A percentile compares a stretch with the other conserved stretches of the same genome.
These are phyloP conservation scores for Clangula hyemalis DNA, from an alignment of 2,797 vertebrate species.

Conservation along the genomic window DNA sequence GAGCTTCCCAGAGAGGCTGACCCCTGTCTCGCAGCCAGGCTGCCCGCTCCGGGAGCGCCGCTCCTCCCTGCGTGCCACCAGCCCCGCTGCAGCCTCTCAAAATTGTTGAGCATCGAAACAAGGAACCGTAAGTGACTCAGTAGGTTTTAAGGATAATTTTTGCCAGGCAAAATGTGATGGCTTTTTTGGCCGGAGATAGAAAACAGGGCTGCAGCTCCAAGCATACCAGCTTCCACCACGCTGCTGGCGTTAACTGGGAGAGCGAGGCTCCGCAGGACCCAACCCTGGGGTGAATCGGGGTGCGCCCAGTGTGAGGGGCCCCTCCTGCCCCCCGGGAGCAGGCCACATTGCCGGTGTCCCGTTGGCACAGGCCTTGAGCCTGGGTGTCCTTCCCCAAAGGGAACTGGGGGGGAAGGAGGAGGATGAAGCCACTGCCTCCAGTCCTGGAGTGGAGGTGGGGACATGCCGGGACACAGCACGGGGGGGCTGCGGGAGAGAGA, in stretches of 20 bases:
- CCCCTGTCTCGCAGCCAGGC: neutral
- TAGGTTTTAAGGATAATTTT: neutral
- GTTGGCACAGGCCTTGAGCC: neutral
- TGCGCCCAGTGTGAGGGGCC: accelerated
- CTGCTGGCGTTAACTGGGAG: accelerated
- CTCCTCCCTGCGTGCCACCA: too few relatives aligned
- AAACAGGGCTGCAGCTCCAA: neutral
- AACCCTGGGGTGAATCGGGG: neutral
- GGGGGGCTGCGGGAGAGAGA: neutral
- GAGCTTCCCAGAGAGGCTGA: neutral
- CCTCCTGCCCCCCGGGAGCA: neutral
- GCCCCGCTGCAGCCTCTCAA: neutral
- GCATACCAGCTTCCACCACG: neutral
- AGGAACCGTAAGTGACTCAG: neutral
- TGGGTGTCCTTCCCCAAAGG: neutral
- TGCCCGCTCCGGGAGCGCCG: too few relatives aligned
- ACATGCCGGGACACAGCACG: neutral
- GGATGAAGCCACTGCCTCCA: neutral
- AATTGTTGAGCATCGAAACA: neutral
- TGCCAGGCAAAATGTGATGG: slow-evolving; percentile 17
- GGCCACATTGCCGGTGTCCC: neutral
- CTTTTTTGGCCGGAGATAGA: slow-evolving; percentile 3
- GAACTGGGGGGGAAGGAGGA: neutral
- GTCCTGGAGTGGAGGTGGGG: neutral
- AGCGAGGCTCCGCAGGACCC: accelerated